phyloP scores from a whole-genome alignment of 2,113 vertebrate species.

The Aleadryas rufinucha region DNA sequence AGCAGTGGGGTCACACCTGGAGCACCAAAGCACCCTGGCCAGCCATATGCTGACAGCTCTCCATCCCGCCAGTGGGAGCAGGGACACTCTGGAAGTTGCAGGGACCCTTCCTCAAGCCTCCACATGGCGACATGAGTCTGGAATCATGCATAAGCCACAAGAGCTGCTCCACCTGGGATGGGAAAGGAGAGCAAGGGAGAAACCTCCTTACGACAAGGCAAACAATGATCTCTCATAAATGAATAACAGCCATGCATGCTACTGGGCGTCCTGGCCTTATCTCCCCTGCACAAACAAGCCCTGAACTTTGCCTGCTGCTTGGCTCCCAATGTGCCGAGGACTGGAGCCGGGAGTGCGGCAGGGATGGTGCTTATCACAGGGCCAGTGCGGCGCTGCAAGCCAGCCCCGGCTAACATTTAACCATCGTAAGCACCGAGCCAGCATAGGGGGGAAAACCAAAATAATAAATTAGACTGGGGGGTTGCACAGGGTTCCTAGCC shows the following conservation, averaged over 20 bases:
- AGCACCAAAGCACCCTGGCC: not conserved
- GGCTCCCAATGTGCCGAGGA: rapidly evolving
- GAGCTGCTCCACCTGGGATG: not conserved
- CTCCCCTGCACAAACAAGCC: not conserved
- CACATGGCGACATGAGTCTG: rapidly evolving
- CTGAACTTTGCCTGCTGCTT: slow-evolving; percentile 46
- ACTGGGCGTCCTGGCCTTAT: not conserved
- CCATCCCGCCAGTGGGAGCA: rapidly evolving
- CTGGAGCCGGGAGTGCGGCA: rapidly evolving
- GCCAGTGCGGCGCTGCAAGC: rapidly evolving
- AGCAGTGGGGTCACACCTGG: not conserved
- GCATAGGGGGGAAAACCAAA: not conserved
- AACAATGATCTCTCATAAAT: not conserved
- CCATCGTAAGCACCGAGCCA: not conserved
- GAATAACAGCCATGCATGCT: not conserved
- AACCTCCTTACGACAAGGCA: not conserved
- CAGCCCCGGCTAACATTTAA: not conserved
- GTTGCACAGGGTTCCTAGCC: not conserved
- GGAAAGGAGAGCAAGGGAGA: not conserved
- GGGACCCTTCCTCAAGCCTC: not conserved
- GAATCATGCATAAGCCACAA: not conserved
- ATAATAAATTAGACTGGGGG: not conserved
- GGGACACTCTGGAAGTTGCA: not conserved
- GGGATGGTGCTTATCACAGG: not conserved
- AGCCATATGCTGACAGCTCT: not conserved